phyloP scores from a whole-genome alignment of 2,797 vertebrate genomes.

The Aldrovandia affinis region DNA sequence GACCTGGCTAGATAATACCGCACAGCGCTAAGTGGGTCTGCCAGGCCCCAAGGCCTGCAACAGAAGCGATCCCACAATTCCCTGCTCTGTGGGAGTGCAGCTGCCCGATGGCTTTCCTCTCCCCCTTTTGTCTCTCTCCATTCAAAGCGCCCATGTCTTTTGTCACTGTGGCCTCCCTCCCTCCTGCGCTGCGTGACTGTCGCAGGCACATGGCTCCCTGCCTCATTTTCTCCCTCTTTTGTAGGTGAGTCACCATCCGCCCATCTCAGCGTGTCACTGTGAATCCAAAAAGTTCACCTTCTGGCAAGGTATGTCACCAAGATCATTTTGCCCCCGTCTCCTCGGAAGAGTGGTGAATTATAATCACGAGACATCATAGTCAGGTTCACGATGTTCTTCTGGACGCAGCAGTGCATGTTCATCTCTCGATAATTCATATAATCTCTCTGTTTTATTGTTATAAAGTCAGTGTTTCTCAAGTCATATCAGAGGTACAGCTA shows the following conservation, averaged over 20 bases:
- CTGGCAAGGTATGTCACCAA: constrained; percentile 91
- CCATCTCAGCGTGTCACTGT: constrained; percentile 97
- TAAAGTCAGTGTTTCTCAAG: constrained; percentile 16
- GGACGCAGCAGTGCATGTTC: too few species aligned
- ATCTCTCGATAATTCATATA: too few species aligned
- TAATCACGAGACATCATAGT: too few species aligned
- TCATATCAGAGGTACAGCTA: too few species aligned
- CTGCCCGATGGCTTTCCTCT: background rate
- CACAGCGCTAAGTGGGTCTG: background rate
- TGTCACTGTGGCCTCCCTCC: background rate
- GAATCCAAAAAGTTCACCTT: constrained; percentile 99
- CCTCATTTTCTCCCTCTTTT: constrained; percentile 46
- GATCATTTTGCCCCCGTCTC: too few species aligned
- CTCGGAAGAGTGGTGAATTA: too few species aligned
- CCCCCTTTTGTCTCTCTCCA: constrained; percentile 7
- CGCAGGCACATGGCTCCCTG: background rate
- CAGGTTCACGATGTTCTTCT: too few species aligned
- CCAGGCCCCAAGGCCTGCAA: background rate
- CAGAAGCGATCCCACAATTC: constrained; percentile 16
- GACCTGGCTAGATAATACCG: background rate
- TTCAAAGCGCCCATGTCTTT: constrained; percentile 13
- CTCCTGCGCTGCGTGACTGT: background rate
- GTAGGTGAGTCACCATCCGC: constrained; percentile 98
- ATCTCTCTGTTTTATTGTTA: background rate
- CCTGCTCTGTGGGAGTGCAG: background rate